Evolutionary conservation across 2,888 invertebrate species (phyloP).

Genomic region (Seira ritae): DNA sequence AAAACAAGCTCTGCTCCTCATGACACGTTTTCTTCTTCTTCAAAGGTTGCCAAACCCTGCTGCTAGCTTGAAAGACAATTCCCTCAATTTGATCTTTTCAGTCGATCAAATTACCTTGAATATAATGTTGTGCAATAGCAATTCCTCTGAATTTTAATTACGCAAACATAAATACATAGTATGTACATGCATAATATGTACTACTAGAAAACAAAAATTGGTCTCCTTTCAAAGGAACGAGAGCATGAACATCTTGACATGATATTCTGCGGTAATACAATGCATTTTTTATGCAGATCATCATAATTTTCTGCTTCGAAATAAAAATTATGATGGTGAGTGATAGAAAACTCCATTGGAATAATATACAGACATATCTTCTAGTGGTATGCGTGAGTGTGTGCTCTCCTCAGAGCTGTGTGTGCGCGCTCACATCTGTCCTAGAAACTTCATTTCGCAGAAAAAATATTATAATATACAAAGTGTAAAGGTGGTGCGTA

Average conservation of each 20-base stretch:
- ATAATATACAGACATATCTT: conserved; percentile 30
- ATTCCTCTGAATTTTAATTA: conserved; percentile 12
- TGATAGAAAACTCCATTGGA: conserved; percentile 12
- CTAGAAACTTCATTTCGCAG: conserved; percentile 52
- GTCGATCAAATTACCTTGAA: conserved; percentile 16
- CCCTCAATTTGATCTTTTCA: conserved; percentile 2
- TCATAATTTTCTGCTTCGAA: conserved; percentile 7
- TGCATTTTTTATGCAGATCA: conserved; percentile 19
- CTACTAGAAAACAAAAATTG: not conserved
- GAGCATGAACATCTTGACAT: conserved; percentile 8
- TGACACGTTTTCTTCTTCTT: conserved; percentile 3
- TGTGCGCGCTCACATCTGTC: conserved; percentile 51
- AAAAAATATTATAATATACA: not conserved
- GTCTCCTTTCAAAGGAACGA: not conserved
- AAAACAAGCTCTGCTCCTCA: not conserved
- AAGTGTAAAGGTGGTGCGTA: conserved; percentile 32
- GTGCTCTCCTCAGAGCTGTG: too few species aligned
- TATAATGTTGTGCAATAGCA: conserved; percentile 3
- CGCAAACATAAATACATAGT: not conserved
- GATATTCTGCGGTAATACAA: conserved; percentile 15
- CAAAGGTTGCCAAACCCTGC: not conserved
- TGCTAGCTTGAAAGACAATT: not conserved
- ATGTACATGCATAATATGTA: too few species aligned
- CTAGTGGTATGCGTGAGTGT: conserved; percentile 27
- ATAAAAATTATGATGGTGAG: conserved; percentile 16